A percentile compares a stretch with the other conserved stretches of the same genome.
Conservation (phyloP, 1,140 invertebrate species). For the Drosophila sucinea region DNA sequence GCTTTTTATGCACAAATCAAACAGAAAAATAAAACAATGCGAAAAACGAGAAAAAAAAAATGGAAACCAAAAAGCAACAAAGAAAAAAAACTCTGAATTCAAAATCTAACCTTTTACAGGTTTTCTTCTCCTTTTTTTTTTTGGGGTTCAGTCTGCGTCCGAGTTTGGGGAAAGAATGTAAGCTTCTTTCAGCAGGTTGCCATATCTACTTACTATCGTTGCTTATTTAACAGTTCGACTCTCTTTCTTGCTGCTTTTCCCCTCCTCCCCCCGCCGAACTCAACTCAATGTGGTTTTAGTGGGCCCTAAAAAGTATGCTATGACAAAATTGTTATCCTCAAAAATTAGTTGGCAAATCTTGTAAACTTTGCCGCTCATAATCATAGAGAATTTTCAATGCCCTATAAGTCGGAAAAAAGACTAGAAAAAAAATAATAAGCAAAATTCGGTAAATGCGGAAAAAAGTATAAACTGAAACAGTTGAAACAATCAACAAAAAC, state of each 20-base stretch:
- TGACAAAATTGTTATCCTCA: neutral
- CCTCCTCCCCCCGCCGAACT: neutral
- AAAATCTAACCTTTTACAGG: conserved; percentile 8
- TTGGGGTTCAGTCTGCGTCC: neutral
- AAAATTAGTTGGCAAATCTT: neutral
- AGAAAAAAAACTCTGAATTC: conserved; percentile 18
- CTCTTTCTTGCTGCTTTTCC: neutral
- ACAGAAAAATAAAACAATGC: conserved; percentile 32
- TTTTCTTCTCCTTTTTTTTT: neutral
- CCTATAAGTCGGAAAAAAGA: neutral
- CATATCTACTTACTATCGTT: conserved; percentile 5
- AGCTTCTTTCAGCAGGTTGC: conserved; percentile 18
- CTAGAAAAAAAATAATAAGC: neutral
- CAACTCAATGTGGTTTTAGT: conserved; percentile 3
- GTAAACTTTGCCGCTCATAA: neutral
- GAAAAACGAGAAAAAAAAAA: conserved; percentile 26
- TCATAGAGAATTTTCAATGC: neutral
- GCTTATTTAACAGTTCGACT: conserved; percentile 5
- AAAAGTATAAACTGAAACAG: neutral
- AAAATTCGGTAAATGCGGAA: too few species aligned
- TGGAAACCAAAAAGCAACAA: conserved; percentile 2
- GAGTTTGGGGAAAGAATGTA: conserved; percentile 15
- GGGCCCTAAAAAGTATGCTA: conserved; percentile 5
- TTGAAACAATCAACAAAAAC: too few species aligned
- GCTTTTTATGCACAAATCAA: conserved; percentile 71